Evolutionary conservation across 2,797 vertebrate species (phyloP).

Genomic region (Phrynocephalus guinanensis): DNA sequence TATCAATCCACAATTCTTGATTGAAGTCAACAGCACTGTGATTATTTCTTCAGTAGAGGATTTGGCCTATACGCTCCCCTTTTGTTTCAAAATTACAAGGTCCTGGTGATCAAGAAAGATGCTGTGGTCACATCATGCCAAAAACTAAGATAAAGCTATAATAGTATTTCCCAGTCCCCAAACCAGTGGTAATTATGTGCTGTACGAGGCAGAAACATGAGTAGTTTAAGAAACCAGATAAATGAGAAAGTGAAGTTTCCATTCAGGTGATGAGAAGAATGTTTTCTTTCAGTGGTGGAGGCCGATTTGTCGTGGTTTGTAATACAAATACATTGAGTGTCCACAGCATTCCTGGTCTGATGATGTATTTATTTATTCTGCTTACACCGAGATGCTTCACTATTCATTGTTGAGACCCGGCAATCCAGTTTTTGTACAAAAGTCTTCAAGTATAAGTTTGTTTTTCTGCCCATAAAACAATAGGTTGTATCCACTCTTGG

Average conservation of each 20-base stretch:
- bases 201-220: constrained; percentile 34
- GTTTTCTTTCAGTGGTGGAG: constrained; percentile 58
- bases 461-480: constrained; percentile 41
- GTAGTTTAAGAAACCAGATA: constrained; percentile 25
- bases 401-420: constrained; percentile 48
- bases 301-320: constrained; percentile 64
- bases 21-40: background rate
- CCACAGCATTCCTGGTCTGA: constrained; percentile 50
- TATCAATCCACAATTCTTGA: background rate
- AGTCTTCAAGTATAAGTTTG: constrained; percentile 35
- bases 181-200: constrained; percentile 37
- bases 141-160: constrained; percentile 31
- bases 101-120: constrained; percentile 13
- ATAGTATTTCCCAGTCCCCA: background rate
- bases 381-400: constrained; percentile 48
- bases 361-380: constrained; percentile 48
- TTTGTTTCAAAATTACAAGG: constrained; percentile 4
- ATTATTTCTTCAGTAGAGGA: constrained; percentile 29
- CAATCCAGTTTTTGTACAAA: constrained; percentile 34
- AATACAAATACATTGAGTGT: constrained; percentile 50
- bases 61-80: background rate
- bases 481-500: background rate
- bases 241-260: constrained; percentile 47
- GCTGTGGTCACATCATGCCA: background rate
- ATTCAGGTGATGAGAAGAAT: constrained; percentile 46